phyloP scores from a whole-genome alignment of 2,888 invertebrate species.

The Plebejus argus region DNA sequence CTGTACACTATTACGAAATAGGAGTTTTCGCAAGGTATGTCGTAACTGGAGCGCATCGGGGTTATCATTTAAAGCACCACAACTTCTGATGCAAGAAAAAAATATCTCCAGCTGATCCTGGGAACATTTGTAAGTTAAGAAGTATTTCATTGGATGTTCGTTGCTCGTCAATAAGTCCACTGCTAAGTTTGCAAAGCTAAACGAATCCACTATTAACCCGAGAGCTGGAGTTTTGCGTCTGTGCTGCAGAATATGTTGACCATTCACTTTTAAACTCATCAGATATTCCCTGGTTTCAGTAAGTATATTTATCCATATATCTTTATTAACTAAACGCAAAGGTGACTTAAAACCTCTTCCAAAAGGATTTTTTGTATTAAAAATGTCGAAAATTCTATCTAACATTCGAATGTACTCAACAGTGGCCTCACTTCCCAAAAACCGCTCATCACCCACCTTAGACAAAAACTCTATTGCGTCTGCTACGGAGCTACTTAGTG shows the following conservation, averaged over 20 bases:
- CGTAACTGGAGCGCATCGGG: slow-evolving; percentile 10
- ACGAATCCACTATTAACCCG: slow-evolving; percentile 19
- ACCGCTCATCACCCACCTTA: background rate
- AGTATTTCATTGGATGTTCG: slow-evolving; percentile 20
- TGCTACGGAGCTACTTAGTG: slow-evolving; percentile 15
- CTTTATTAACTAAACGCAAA: background rate
- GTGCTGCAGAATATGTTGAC: background rate
- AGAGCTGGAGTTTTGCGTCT: slow-evolving; percentile 24
- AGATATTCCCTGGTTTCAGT: background rate
- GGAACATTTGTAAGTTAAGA: slow-evolving; percentile 27
- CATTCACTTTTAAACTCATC: slow-evolving; percentile 8
- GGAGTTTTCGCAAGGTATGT: slow-evolving; percentile 21
- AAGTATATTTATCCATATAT: slow-evolving; percentile 1
- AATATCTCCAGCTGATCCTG: slow-evolving; percentile 23
- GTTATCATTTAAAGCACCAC: slow-evolving; percentile 26
- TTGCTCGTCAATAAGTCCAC: slow-evolving; percentile 5
- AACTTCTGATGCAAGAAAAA: slow-evolving; percentile 13
- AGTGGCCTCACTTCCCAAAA: slow-evolving; percentile 28
- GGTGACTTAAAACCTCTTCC: background rate
- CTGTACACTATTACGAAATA: slow-evolving; percentile 29
- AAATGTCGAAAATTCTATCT: slow-evolving; percentile 29
- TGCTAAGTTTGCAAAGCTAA: slow-evolving; percentile 17
- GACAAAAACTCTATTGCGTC: slow-evolving; percentile 14
- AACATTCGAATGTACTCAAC: slow-evolving; percentile 20
- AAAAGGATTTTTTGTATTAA: slow-evolving; percentile 5